Percentiles rank a stretch among this genome's conserved stretches.
phyloP scores from a whole-genome alignment of 2,888 invertebrate species.

The Chironomus tentans region DNA sequence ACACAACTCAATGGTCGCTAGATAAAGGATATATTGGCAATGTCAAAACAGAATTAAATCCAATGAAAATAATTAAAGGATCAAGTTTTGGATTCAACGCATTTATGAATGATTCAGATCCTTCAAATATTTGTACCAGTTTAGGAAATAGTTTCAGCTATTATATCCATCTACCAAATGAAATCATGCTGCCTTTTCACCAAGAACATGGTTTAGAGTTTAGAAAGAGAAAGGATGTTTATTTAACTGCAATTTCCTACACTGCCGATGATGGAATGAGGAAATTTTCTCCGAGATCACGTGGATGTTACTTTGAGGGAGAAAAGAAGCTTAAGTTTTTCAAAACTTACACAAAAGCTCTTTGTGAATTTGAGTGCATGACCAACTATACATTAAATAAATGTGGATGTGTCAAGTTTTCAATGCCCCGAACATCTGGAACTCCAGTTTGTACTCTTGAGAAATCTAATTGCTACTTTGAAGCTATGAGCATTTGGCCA shows the following conservation, averaged over 20 bases:
- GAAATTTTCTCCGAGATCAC: neutral
- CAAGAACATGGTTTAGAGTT: neutral
- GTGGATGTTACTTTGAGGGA: neutral
- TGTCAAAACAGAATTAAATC: neutral
- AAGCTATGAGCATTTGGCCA: neutral
- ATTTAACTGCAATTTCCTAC: neutral
- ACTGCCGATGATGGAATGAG: neutral
- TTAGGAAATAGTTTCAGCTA: neutral
- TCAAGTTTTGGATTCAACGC: neutral
- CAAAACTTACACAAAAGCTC: neutral
- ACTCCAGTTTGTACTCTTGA: neutral
- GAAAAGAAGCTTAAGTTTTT: neutral
- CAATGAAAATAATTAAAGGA: neutral
- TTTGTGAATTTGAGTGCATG: constrained; percentile 3
- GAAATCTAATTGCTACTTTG: neutral
- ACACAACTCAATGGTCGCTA: neutral
- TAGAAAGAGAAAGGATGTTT: neutral
- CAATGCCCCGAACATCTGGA: neutral
- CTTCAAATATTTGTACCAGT: neutral
- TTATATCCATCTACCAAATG: neutral
- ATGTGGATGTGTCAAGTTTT: neutral
- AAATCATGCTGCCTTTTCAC: neutral
- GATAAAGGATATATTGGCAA: neutral
- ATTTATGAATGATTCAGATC: neutral
- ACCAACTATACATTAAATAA: neutral